Conservation (phyloP, 2,888 invertebrate genomes). For the Catocala nupta region DNA sequence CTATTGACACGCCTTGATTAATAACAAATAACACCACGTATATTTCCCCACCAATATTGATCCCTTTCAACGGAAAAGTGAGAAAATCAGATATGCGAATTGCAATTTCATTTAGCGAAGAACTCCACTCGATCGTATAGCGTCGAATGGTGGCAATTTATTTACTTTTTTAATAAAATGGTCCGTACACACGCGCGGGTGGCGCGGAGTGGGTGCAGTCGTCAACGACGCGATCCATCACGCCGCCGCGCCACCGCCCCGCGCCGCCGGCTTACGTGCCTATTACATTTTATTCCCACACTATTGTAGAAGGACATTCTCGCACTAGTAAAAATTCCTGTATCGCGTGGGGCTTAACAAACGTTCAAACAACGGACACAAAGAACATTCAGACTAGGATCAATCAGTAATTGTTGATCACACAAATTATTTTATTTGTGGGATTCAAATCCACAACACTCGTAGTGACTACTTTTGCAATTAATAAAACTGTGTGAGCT, state of each 20-base stretch:
- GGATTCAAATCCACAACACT: too few relatives aligned
- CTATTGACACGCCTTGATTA: conserved; percentile 49
- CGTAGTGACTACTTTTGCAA: too few relatives aligned
- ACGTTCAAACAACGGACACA: too few relatives aligned
- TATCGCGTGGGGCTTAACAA: too few relatives aligned
- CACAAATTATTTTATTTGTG: too few relatives aligned
- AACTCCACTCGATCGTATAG: conserved; percentile 40
- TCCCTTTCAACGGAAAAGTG: conserved; percentile 22
- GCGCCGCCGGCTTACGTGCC: conserved; percentile 5
- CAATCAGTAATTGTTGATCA: too few relatives aligned
- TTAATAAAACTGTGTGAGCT: too few relatives aligned
- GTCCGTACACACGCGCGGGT: conserved; percentile 22
- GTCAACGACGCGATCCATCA: conserved; percentile 49
- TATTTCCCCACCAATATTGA: conserved; percentile 24
- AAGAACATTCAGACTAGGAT: too few relatives aligned
- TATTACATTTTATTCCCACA: conserved; percentile 21
- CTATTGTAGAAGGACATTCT: too few relatives aligned
- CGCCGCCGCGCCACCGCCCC: conserved; percentile 3
- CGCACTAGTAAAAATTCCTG: too few relatives aligned
- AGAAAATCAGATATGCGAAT: conserved; percentile 34
- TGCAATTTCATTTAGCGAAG: conserved; percentile 38
- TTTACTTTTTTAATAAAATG: conserved; percentile 58
- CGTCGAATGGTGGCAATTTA: conserved; percentile 46
- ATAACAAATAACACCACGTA: conserved; percentile 41
- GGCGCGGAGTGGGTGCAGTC: conserved; percentile 24